These are phyloP conservation scores for Dendrocincla fuliginosa DNA, from an alignment of 2,797 vertebrate genomes.

Conservation along the genomic window DNA sequence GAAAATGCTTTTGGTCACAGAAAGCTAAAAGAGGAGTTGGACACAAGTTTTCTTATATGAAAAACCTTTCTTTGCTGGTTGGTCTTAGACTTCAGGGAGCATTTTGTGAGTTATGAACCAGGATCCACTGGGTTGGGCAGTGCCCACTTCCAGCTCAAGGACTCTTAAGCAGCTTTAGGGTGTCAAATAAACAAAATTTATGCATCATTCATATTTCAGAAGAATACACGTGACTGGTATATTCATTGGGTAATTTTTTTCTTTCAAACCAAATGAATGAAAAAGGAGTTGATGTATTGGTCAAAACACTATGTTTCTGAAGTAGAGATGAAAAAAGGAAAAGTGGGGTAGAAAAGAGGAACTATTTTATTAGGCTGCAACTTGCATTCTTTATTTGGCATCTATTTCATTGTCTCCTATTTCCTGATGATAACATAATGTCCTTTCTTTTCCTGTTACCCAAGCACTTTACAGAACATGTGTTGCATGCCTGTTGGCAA, in stretches of 20 bases:
- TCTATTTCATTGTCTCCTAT: conserved; percentile 72
- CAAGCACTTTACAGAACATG: conserved; percentile 70
- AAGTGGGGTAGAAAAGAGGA: conserved; percentile 39
- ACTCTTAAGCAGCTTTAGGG: neutral
- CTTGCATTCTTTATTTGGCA: conserved; percentile 22
- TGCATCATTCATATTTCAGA: neutral
- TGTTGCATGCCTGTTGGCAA: conserved; percentile 65
- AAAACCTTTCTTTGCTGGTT: neutral
- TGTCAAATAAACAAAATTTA: neutral
- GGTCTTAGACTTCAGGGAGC: neutral
- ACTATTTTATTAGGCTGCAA: conserved; percentile 29
- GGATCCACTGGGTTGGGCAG: neutral
- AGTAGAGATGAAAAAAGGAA: conserved; percentile 16
- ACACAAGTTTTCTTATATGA: neutral
- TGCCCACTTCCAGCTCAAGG: neutral
- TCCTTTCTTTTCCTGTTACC: conserved; percentile 77
- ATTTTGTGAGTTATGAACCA: neutral
- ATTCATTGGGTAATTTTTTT: neutral
- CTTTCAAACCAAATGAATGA: neutral
- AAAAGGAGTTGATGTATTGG: neutral
- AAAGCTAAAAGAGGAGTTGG: neutral
- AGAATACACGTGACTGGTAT: neutral
- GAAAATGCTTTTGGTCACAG: neutral
- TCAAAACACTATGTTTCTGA: neutral
- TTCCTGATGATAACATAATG: conserved; percentile 73